phyloP scores from a whole-genome alignment of 2,888 invertebrate genomes.

The Eilema depressum region DNA sequence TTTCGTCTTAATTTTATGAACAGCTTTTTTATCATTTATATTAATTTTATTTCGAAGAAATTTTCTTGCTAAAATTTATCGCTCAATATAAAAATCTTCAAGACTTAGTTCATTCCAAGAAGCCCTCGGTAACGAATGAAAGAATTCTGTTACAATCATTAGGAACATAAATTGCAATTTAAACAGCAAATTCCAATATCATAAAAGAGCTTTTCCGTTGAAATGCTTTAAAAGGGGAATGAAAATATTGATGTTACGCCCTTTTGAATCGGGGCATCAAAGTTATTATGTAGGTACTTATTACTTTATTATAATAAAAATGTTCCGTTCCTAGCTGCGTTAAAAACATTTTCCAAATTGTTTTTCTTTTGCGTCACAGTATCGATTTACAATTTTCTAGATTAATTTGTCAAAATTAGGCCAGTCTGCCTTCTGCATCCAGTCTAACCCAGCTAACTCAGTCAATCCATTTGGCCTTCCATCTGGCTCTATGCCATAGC shows the following conservation, averaged over 20 bases:
- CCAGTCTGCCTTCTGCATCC: not conserved
- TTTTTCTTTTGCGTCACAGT: not conserved
- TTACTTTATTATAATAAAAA: not conserved
- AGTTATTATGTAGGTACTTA: not conserved
- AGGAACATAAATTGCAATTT: slow-evolving; percentile 22
- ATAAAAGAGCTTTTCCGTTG: slow-evolving; percentile 27
- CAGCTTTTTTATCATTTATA: not conserved
- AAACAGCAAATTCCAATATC: slow-evolving; percentile 29
- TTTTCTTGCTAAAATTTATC: not conserved
- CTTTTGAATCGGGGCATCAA: slow-evolving; percentile 18
- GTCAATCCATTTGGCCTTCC: not conserved
- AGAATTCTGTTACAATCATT: slow-evolving; percentile 22
- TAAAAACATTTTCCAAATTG: not conserved
- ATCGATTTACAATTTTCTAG: not conserved
- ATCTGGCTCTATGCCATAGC: no score
- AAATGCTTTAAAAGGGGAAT: slow-evolving; percentile 32
- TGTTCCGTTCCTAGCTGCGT: not conserved
- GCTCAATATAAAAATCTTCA: not conserved
- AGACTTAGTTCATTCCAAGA: not conserved
- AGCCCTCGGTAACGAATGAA: slow-evolving; percentile 6
- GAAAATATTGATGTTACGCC: slow-evolving; percentile 30
- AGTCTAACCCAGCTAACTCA: not conserved
- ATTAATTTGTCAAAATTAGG: not conserved
- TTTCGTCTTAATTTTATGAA: no score
- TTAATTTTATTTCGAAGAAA: not conserved